Conservation (phyloP, 2,113 vertebrate species). For the Colossoma macropomum region DNA sequence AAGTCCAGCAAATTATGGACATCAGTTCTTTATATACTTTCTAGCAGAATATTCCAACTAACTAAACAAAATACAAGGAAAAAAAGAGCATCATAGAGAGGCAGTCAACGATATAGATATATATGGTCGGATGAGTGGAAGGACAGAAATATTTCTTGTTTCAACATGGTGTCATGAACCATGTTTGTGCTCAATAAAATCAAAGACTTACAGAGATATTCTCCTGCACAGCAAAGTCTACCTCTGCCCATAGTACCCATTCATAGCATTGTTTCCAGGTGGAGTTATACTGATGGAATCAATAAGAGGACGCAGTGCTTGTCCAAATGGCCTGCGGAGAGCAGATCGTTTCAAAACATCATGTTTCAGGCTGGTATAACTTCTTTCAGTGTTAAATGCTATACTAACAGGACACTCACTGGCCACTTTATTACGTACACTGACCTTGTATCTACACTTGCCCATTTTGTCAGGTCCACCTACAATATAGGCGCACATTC, state of each 20-base stretch:
- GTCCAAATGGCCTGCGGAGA: constrained; percentile 89
- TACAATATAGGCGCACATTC: no score
- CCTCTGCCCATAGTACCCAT: constrained; percentile 84
- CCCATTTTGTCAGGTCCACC: no score
- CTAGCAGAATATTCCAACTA: not conserved
- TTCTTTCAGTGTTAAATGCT: not conserved
- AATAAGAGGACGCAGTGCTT: constrained; percentile 88
- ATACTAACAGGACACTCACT: no score
- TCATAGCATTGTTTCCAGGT: constrained; percentile 83
- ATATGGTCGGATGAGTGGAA: not conserved
- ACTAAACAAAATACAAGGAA: not conserved
- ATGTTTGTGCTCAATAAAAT: not conserved
- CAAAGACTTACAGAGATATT: not conserved
- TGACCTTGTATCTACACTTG: no score
- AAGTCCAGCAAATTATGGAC: not conserved
- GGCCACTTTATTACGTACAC: no score
- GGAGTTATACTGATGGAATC: constrained; percentile 87
- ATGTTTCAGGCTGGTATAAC: not conserved
- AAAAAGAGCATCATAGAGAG: not conserved
- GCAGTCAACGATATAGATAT: not conserved
- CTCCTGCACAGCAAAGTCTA: constrained; percentile 70
- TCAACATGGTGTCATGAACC: not conserved
- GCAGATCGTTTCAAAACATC: not conserved
- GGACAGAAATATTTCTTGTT: not conserved
- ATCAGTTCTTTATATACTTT: not conserved